phyloP scores from a whole-genome alignment of 2,888 invertebrate genomes.

The Lamproptera curius region DNA sequence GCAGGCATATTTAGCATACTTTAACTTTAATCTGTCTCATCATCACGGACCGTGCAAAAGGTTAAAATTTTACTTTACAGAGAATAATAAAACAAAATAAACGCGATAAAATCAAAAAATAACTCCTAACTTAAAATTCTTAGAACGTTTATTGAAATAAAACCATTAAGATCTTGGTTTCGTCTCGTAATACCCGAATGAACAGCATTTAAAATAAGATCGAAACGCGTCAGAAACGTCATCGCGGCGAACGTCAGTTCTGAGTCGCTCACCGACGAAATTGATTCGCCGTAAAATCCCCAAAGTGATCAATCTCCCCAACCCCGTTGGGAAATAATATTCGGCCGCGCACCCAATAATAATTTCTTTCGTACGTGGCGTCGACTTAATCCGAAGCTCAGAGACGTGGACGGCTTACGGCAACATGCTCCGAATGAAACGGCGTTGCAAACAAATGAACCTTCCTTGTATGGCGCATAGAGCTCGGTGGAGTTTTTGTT shows the following conservation, averaged over 20 bases:
- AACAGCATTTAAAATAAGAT: too few relatives aligned
- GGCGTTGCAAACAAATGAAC: conserved; percentile 60
- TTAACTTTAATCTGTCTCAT: too few relatives aligned
- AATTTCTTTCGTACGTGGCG: conserved; percentile 48
- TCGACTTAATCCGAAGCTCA: conserved; percentile 56
- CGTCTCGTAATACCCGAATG: too few relatives aligned
- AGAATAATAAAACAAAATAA: too few relatives aligned
- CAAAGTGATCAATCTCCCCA: conserved; percentile 69
- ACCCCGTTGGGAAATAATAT: conserved; percentile 68
- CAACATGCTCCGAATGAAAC: conserved; percentile 49
- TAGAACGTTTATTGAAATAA: too few relatives aligned
- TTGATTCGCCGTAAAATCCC: conserved; percentile 74
- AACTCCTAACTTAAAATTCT: too few relatives aligned
- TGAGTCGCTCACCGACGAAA: conserved; percentile 70
- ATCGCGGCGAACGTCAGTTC: conserved; percentile 45
- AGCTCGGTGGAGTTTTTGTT: conserved; percentile 42
- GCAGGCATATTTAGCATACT: too few relatives aligned
- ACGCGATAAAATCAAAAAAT: too few relatives aligned
- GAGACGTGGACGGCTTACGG: conserved; percentile 48
- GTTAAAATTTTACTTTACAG: too few relatives aligned
- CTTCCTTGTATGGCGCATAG: conserved; percentile 51
- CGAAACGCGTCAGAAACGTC: too few relatives aligned
- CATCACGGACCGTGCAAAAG: too few relatives aligned
- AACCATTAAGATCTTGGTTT: too few relatives aligned
- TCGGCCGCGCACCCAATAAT: conserved; percentile 51